Evolutionary conservation across 2,797 vertebrate genomes (phyloP).

Genomic region (Tapera naevia): DNA sequence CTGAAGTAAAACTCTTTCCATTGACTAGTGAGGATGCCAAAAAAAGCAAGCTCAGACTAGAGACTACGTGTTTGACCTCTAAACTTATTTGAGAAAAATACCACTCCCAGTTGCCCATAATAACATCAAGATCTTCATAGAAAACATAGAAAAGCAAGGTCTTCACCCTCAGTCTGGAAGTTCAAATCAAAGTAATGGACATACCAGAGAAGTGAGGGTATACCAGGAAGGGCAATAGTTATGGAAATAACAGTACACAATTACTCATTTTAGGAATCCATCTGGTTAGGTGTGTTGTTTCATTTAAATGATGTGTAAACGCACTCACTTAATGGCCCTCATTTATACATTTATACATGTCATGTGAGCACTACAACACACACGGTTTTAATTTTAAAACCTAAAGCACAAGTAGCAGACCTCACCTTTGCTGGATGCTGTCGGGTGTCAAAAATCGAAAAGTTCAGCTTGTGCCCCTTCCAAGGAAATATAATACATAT

Average conservation of each 20-base stretch:
- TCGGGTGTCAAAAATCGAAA: slow-evolving; percentile 60
- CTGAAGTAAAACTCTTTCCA: not conserved
- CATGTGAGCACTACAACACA: slow-evolving; percentile 62
- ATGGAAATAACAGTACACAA: slow-evolving; percentile 54
- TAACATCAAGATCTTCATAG: not conserved
- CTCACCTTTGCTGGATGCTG: slow-evolving; percentile 67
- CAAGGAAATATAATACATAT: slow-evolving; percentile 66
- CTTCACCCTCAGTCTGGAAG: not conserved
- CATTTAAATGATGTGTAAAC: slow-evolving; percentile 68
- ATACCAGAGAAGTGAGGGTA: slow-evolving; percentile 20
- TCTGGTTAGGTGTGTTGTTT: slow-evolving; percentile 67
- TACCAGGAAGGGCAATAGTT: not conserved
- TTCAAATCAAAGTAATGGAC: slow-evolving; percentile 19
- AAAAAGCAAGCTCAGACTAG: not conserved
- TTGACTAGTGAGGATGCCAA: not conserved
- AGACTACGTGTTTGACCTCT: not conserved
- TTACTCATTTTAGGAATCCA: slow-evolving; percentile 46
- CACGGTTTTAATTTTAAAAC: slow-evolving; percentile 64
- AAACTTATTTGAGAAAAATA: not conserved
- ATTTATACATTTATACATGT: slow-evolving; percentile 58
- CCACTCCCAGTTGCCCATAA: not conserved
- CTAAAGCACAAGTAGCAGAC: slow-evolving; percentile 67
- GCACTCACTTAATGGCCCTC: slow-evolving; percentile 58
- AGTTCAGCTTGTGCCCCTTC: slow-evolving; percentile 67
- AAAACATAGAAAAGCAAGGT: not conserved